These are phyloP conservation scores for Phrynosoma blainvillii DNA, from an alignment of 2,113 vertebrate species.

Conservation along the genomic window DNA sequence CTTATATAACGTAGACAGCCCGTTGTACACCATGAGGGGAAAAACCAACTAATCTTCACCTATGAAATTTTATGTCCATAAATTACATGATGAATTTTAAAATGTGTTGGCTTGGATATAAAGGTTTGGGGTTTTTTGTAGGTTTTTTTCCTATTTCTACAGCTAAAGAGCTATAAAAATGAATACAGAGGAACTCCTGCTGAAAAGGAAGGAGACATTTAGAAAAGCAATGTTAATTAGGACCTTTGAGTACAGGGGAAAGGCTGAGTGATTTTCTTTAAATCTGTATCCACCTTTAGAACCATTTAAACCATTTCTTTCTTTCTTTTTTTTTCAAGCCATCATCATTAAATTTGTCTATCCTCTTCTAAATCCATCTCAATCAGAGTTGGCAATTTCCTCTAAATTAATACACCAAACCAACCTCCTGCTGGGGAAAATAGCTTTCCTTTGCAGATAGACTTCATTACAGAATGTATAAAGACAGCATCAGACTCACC, in stretches of 20 bases:
- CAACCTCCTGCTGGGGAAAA: constrained; percentile 51
- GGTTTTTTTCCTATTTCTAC: constrained; percentile 22
- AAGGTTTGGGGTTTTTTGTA: neutral
- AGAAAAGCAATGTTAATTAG: constrained; percentile 47
- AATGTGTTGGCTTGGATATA: constrained; percentile 27
- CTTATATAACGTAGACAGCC: constrained; percentile 22
- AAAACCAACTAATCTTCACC: rapidly evolving
- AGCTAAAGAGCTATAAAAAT: constrained; percentile 19
- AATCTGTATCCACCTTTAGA: constrained; percentile 38
- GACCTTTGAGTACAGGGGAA: constrained; percentile 12
- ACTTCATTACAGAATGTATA: constrained; percentile 32
- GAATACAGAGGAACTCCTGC: constrained; percentile 24
- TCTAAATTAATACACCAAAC: constrained; percentile 61
- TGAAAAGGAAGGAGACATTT: constrained; percentile 18
- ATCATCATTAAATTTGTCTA: constrained; percentile 49
- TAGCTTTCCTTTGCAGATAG: constrained; percentile 45
- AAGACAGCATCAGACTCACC: constrained; percentile 10
- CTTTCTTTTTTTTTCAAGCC: neutral
- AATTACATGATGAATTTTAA: constrained; percentile 25
- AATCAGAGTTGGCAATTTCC: constrained; percentile 51
- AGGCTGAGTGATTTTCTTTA: constrained; percentile 49
- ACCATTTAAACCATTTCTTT: constrained; percentile 10
- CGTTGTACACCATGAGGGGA: constrained; percentile 18
- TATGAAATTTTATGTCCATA: constrained; percentile 17
- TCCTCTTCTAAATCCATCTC: neutral